Evolutionary conservation across 2,797 vertebrate genomes (phyloP), one percentile per base, ranked within the genome.

Genomic region (Atherinosoma microstoma): DNA sequence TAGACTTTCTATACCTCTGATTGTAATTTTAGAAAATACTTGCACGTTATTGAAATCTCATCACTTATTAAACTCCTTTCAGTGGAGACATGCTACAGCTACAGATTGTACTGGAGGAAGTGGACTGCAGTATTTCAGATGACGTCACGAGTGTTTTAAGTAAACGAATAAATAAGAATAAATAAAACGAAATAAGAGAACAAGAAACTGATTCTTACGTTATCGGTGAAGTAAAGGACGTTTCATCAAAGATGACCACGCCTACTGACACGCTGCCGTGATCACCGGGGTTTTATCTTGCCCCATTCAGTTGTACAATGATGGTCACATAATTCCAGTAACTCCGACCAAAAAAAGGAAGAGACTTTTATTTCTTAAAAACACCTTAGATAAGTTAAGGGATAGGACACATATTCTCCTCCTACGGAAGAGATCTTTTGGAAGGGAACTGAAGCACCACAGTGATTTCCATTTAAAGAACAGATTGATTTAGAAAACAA

Each of bases 251-350:
- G 22, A 27, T 53, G 54, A 59, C 56, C 73, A 85, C 79, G 70
- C 79, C 81, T 58, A 49, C 67, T 67, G 27, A 0, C 2, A 3
- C 77, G 83, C 27, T 74, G 71, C 78, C 71, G 24, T 27, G 24
- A n/a, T 11, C 3, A 11, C 12, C 10, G 22, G 22, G 15, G 40
- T 42, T 42, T 42, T 16, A 27, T 42, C 40, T 16, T 42, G 40
- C 10, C 4, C 8, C 51, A 53, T 22, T 53, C 11, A 22, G 51
- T 24, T 53, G 22, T 11, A 53, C 24, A 4, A 53, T 12, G 8
- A 53, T 11, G 22, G 51, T 53, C 13, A 10, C 22, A 53, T 4
- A 53, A 22, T 24, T 27, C 12, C 10, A 10, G 1, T 1, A 24
- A 27, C 22, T 53, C 22, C 22, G 51, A 53, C 18, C 42, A 49